phyloP scores from a whole-genome alignment of 2,797 vertebrate genomes.

The Gymnothorax javanicus region DNA sequence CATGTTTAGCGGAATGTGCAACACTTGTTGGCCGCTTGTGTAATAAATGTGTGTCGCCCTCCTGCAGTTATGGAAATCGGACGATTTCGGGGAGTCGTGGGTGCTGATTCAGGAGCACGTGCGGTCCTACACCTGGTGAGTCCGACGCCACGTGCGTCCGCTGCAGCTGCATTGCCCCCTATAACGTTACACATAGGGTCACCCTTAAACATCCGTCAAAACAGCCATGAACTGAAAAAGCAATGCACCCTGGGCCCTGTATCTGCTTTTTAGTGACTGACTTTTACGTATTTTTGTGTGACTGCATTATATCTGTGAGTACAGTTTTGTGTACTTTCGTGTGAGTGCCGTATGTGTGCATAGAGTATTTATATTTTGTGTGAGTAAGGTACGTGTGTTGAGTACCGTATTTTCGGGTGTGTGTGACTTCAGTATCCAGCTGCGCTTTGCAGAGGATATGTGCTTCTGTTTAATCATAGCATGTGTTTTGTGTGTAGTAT shows the following conservation, averaged over 20 bases:
- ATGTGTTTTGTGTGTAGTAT: no score
- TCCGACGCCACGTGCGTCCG: conserved; percentile 26
- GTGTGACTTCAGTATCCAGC: no score
- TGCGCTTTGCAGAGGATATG: no score
- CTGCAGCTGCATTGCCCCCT: background rate
- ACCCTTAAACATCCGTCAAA: background rate
- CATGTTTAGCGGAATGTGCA: background rate
- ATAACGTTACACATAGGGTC: background rate
- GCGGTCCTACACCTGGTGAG: conserved; percentile 95
- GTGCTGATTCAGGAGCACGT: conserved; percentile 97
- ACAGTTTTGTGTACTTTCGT: no score
- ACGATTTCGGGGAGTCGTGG: conserved; percentile 98
- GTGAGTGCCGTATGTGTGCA: no score
- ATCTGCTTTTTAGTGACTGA: no score
- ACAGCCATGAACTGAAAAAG: background rate
- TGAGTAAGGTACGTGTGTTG: no score
- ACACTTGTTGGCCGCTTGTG: background rate
- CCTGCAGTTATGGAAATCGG: conserved; percentile 93
- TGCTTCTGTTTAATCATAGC: no score
- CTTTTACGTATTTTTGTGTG: no score
- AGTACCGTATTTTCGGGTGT: no score
- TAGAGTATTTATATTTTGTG: no score
- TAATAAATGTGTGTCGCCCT: background rate
- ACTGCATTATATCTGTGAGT: no score
- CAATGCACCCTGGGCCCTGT: background rate